Evolutionary conservation across 2,797 vertebrate species (phyloP).

Genomic region (Sitta carolinensis): DNA sequence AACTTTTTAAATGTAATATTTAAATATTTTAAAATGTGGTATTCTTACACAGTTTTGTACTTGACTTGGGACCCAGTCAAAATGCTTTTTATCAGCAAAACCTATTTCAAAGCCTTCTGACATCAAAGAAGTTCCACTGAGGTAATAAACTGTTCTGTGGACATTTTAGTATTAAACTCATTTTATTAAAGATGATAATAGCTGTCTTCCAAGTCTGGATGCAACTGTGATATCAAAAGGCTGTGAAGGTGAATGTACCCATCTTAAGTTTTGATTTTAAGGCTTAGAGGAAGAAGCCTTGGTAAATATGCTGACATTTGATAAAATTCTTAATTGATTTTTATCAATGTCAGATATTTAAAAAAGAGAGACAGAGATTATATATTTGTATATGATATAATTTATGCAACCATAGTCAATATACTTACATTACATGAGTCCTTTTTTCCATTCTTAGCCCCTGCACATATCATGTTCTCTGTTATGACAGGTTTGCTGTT

Average conservation of each 20-base stretch:
- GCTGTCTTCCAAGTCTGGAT: background rate
- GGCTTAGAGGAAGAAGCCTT: background rate
- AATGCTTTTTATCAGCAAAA: background rate
- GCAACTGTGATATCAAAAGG: background rate
- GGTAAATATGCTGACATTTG: background rate
- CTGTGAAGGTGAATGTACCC: background rate
- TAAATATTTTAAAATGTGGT: background rate
- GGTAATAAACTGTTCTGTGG: background rate
- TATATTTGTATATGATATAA: too few species aligned
- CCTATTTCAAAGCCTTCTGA: background rate
- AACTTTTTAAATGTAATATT: background rate
- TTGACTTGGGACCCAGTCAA: background rate
- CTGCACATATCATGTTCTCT: slow-evolving; percentile 70
- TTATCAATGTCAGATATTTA: too few species aligned
- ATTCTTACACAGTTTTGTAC: background rate
- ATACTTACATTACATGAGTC: slow-evolving; percentile 71
- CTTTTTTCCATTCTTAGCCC: background rate
- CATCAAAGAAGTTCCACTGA: background rate
- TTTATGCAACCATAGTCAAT: background rate
- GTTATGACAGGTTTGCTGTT: slow-evolving; percentile 33
- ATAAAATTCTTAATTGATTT: background rate
- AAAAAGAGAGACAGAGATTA: background rate
- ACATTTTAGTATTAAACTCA: background rate
- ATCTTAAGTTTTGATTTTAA: background rate
- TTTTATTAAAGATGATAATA: background rate